These are phyloP conservation scores for Aleiodes sp. DNA, from an alignment of 1,140 invertebrate genomes.

Conservation along the genomic window DNA sequence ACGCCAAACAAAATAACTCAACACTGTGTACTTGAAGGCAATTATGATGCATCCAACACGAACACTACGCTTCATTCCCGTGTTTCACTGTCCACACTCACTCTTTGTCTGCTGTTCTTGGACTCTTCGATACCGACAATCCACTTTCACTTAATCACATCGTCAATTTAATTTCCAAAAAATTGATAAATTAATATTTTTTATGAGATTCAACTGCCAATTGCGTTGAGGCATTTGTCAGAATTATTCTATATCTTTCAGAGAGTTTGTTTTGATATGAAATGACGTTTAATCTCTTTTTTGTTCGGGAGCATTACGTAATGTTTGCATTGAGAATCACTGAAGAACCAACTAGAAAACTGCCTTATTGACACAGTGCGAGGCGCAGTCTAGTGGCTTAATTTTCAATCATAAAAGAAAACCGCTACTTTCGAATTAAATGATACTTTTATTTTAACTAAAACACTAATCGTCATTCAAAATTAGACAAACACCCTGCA, in stretches of 20 bases:
- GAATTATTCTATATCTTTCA: neutral
- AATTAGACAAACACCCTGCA: conserved; percentile 87
- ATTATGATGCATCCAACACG: conserved; percentile 48
- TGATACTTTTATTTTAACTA: neutral
- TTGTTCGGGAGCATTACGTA: neutral
- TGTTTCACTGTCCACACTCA: conserved; percentile 36
- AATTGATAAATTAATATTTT: neutral
- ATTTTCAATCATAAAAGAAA: too few relatives aligned
- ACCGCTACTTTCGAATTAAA: too few relatives aligned
- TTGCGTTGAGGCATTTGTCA: neutral
- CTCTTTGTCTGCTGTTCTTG: conserved; percentile 15
- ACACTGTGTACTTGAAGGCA: conserved; percentile 52
- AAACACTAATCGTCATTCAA: conserved; percentile 77
- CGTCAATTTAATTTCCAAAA: neutral
- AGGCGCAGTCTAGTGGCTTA: too few relatives aligned
- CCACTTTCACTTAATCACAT: neutral
- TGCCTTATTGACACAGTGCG: too few relatives aligned
- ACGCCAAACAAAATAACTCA: conserved; percentile 46
- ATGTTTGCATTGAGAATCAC: neutral
- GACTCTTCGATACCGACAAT: neutral
- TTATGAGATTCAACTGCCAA: too few relatives aligned
- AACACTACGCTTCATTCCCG: conserved; percentile 48
- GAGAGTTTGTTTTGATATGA: neutral
- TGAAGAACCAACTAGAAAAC: too few relatives aligned
- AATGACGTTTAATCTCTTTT: neutral